Conservation (phyloP, 2,888 invertebrate species). For the Quadroppia sp. region DNA sequence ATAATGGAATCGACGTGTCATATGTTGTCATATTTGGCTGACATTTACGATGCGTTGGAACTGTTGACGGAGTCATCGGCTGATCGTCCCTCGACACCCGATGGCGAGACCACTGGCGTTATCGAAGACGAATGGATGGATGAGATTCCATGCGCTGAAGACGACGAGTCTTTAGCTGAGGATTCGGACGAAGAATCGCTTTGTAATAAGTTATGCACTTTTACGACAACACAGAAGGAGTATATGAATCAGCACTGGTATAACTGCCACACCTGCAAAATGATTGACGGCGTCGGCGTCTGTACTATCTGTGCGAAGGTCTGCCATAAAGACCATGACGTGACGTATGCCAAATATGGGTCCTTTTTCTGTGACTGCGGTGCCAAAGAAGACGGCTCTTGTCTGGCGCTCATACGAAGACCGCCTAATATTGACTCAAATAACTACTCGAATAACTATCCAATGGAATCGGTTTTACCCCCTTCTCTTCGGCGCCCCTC, state of each 20-base stretch:
- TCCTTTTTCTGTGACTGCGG: slow-evolving; percentile 99
- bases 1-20: slow-evolving; percentile 64
- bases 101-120: slow-evolving; percentile 46
- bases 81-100: slow-evolving; percentile 25
- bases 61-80: slow-evolving; percentile 47
- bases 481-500: slow-evolving; percentile 62
- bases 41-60: slow-evolving; percentile 63
- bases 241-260: slow-evolving; percentile 89
- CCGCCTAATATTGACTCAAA: slow-evolving; percentile 39
- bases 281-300: slow-evolving; percentile 97
- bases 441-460: slow-evolving; percentile 50
- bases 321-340: slow-evolving; percentile 93
- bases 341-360: slow-evolving; percentile 94
- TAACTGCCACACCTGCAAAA: slow-evolving; percentile 97
- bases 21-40: slow-evolving; percentile 76
- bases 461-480: slow-evolving; percentile 57
- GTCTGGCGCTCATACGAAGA: slow-evolving; percentile 64
- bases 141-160: slow-evolving; percentile 71
- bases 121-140: slow-evolving; percentile 79
- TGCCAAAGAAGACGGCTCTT: slow-evolving; percentile 81
- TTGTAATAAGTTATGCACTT: slow-evolving; percentile 89
- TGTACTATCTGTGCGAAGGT: slow-evolving; percentile 96
- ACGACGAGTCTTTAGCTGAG: slow-evolving; percentile 86
- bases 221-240: slow-evolving; percentile 92
- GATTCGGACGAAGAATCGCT: slow-evolving; percentile 88